Evolutionary conservation across 2,797 vertebrate species (phyloP), one percentile per base, ranked within the genome.

Genomic region (Enteromius anoplus): DNA sequence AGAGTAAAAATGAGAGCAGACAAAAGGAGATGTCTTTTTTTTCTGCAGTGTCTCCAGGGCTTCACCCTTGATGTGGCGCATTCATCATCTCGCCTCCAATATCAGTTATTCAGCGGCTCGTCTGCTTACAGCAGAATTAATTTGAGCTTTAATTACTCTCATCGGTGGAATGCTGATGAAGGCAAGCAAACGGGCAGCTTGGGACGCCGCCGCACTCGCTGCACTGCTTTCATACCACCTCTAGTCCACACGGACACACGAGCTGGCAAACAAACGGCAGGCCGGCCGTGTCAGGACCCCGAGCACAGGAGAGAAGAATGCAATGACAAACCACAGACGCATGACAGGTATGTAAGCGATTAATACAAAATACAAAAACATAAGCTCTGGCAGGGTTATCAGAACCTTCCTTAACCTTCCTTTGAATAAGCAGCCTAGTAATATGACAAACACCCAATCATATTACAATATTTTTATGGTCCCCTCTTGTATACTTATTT

Each of bases 121-220:
- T 98, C 98, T 98, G 97, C 97, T 98, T 98, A 97, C 96, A 98
- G 97, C 97, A 98, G 98, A 99, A 98, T 99, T 99, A 99, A 98
- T 98, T 98, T 98, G 96, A 97, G 97, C 97, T 98, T 98, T 99
- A 99, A 99, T 99, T 98, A 99, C 97, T 98, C 98, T 99, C 97
- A 97, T 99, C 97, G 96, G 97, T 97, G 97, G 97, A 99, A 99
- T 99, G 97, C 97, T 98, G 97, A 99, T 99, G 98, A 99, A 98
- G 97, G 97, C 97, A 97, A 96, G 97, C 97, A 97, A 99, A 97
- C 96, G 96, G 96, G 97, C 97, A 99, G 98, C 97, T 96, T 97
- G 97, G 97, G 97, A 99, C 96, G 4, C 96, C 94, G 94, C 96
- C 75, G 96, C 96, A 75, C 97, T 98, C 96, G 97, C 98, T 97